Conservation (phyloP, 1,140 invertebrate genomes). For the Drosophila lacteicornis region DNA sequence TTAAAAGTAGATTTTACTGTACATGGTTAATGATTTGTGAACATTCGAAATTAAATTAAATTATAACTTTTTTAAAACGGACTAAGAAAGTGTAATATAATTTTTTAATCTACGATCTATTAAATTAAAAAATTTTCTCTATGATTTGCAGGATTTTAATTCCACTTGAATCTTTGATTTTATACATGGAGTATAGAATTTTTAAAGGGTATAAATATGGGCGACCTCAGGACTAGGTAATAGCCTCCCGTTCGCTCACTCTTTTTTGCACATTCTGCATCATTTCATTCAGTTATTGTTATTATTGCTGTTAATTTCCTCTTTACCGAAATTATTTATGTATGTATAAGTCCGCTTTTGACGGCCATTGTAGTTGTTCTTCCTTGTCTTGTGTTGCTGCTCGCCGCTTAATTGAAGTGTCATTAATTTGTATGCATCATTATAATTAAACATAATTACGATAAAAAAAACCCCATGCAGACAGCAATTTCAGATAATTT, state of each 20-base stretch:
- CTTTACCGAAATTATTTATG: constrained; percentile 33
- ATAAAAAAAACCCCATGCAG: constrained; percentile 38
- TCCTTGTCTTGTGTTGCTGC: constrained; percentile 6
- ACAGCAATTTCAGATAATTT: constrained; percentile 44
- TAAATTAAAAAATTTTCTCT: too few relatives aligned
- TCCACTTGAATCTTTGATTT: not conserved
- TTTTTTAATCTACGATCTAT: too few relatives aligned
- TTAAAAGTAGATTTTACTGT: too few relatives aligned
- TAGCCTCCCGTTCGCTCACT: constrained; percentile 9
- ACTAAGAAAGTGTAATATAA: too few relatives aligned
- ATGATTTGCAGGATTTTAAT: not conserved
- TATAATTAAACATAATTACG: constrained; percentile 77
- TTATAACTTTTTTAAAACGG: too few relatives aligned
- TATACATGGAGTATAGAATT: not conserved
- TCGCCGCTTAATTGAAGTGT: constrained; percentile 68
- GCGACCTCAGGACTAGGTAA: not conserved
- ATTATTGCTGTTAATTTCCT: constrained; percentile 27
- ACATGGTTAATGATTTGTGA: too few relatives aligned
- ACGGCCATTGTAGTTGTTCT: constrained; percentile 5
- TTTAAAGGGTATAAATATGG: not conserved
- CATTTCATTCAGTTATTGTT: constrained; percentile 30
- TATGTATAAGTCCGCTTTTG: constrained; percentile 10
- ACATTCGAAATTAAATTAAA: too few relatives aligned
- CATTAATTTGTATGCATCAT: constrained; percentile 82
- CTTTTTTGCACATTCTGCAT: constrained; percentile 23